phyloP scores from a whole-genome alignment of 2,888 invertebrate species.

The Steinernema carpocapsae region DNA sequence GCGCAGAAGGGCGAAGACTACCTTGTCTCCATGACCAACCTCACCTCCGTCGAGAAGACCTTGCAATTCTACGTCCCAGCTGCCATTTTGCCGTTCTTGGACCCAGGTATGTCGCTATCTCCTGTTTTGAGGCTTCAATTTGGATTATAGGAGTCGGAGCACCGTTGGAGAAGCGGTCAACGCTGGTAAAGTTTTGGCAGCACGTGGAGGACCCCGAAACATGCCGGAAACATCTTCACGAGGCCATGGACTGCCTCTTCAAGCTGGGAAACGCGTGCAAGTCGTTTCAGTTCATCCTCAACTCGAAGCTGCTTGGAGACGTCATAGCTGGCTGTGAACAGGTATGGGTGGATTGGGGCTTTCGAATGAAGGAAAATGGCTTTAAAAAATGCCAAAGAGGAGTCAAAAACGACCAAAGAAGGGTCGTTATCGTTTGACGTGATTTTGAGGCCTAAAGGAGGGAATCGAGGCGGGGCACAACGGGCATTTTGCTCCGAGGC shows the following conservation, averaged over 20 bases:
- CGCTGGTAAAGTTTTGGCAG: constrained; percentile 9
- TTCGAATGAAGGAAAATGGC: no score
- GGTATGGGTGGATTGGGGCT: not conserved
- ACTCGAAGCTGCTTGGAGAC: constrained; percentile 6
- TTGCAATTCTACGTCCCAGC: constrained; percentile 21
- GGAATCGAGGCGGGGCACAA: no score
- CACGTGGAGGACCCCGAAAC: not conserved
- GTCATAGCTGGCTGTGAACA: not conserved
- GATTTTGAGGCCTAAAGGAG: no score
- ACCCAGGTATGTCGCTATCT: not conserved
- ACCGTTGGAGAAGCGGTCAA: constrained; percentile 21
- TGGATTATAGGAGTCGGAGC: constrained; percentile 2
- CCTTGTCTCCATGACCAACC: constrained; percentile 23
- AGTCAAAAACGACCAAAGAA: no score
- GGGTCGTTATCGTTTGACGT: no score
- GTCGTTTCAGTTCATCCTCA: not conserved
- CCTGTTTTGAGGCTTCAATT: not conserved
- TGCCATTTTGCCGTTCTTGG: constrained; percentile 6
- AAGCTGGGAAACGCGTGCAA: not conserved
- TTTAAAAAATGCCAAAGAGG: no score
- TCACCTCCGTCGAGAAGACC: not conserved
- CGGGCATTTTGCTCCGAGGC: no score
- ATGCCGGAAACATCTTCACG: not conserved
- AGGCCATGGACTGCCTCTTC: constrained; percentile 20
- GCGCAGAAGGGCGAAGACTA: constrained; percentile 13